These are phyloP conservation scores for Gymnorhina tibicen DNA, from an alignment of 2,113 vertebrate species.

Conservation along the genomic window DNA sequence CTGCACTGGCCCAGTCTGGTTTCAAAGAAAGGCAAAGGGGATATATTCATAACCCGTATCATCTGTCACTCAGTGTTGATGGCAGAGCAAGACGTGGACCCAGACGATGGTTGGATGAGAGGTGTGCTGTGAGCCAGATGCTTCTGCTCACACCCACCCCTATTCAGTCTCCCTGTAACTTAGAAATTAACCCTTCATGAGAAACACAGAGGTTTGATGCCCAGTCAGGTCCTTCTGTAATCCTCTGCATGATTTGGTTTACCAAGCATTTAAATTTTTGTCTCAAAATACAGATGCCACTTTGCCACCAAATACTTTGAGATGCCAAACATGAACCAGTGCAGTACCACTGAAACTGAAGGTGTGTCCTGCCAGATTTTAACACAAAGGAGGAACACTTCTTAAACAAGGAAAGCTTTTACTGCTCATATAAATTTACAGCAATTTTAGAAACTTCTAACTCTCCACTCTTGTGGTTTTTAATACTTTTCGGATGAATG, in stretches of 20 bases:
- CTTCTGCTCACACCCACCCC: fast-evolving
- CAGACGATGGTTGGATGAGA: fast-evolving
- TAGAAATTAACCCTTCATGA: neutral
- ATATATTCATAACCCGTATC: fast-evolving
- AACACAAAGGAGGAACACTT: neutral
- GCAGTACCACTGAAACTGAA: neutral
- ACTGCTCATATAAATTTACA: neutral
- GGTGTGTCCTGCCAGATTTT: neutral
- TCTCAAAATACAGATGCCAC: neutral
- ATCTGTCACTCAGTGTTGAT: fast-evolving
- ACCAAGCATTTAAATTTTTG: neutral
- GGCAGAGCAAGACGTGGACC: neutral
- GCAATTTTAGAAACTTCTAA: neutral
- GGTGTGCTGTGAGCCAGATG: fast-evolving
- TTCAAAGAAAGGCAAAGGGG: neutral
- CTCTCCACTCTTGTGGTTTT: fast-evolving
- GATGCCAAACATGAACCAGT: fast-evolving
- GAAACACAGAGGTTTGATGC: neutral
- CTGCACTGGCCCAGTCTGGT: neutral
- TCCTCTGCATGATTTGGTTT: neutral
- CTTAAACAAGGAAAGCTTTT: neutral
- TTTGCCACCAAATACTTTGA: fast-evolving
- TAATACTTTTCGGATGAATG: neutral
- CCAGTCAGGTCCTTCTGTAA: neutral
- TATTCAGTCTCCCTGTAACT: fast-evolving